A percentile compares a stretch with the other conserved stretches of the same genome.
These are phyloP conservation scores for Tangara arthus DNA, from an alignment of 2,797 vertebrate genomes.

Conservation along the genomic window DNA sequence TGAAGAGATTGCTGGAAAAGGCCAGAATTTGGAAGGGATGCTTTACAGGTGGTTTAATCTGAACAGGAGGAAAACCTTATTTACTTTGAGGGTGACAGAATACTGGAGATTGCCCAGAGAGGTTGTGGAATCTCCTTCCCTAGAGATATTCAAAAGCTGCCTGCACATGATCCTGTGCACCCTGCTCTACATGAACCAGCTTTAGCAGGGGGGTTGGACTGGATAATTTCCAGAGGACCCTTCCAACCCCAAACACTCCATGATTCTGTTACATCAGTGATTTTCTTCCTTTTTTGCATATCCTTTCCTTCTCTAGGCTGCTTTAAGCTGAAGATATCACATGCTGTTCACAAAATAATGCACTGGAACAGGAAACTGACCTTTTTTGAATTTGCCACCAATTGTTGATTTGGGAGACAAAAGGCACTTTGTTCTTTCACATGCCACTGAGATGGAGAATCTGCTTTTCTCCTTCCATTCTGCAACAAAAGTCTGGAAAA, in stretches of 20 bases:
- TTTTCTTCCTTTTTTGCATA: neutral
- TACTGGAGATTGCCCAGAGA: neutral
- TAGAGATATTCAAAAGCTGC: neutral
- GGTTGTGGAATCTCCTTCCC: neutral
- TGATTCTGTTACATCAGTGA: neutral
- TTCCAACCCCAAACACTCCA: neutral
- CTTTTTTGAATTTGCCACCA: constrained; percentile 83
- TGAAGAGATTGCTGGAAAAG: neutral
- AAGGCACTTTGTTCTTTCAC: constrained; percentile 77
- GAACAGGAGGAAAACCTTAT: neutral
- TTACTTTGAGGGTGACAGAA: neutral
- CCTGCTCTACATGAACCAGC: neutral
- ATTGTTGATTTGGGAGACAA: constrained; percentile 73
- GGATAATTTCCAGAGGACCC: neutral
- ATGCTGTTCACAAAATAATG: neutral
- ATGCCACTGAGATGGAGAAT: constrained; percentile 88
- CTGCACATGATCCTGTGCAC: neutral
- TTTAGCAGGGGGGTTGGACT: neutral
- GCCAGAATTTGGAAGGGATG: neutral
- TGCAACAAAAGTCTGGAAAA: constrained; percentile 88
- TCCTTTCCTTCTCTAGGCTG: neutral
- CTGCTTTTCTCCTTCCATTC: constrained; percentile 88
- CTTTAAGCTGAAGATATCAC: neutral
- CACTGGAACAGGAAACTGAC: constrained; percentile 68
- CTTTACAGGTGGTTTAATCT: neutral